Percentiles rank a stretch among this genome's conserved stretches.
Conservation (phyloP, 2,888 invertebrate genomes). For the Marasmarcha lunaedactyla region DNA sequence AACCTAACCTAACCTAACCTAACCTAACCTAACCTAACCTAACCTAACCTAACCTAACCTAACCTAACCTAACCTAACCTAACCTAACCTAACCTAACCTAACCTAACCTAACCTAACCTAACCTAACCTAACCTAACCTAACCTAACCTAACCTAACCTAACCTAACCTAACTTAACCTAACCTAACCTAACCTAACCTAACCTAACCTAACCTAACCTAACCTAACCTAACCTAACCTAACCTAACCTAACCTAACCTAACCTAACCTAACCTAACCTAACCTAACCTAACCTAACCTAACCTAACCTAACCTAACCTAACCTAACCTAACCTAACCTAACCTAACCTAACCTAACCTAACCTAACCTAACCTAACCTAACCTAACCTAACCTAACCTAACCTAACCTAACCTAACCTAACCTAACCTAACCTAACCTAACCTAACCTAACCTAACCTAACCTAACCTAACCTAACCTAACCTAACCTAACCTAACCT, state of each 20-base stretch:
- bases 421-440: constrained; percentile 6
- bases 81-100: too few relatives aligned
- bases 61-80: too few relatives aligned
- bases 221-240: constrained; percentile 6
- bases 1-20: too few relatives aligned
- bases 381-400: constrained; percentile 1
- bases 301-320: neutral
- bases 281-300: constrained; percentile 5
- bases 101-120: too few relatives aligned
- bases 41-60: too few relatives aligned
- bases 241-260: constrained; percentile 12
- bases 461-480: constrained; percentile 9
- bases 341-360: constrained; percentile 10
- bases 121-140: too few relatives aligned
- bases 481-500: constrained; percentile 6
- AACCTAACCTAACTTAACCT: too few relatives aligned
- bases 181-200: constrained; percentile 9
- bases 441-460: constrained; percentile 2
- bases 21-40: too few relatives aligned
- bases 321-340: constrained; percentile 6
- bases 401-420: constrained; percentile 6
- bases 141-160: too few relatives aligned
- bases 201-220: constrained; percentile 8
- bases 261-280: constrained; percentile 10
- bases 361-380: constrained; percentile 10